phyloP scores from a whole-genome alignment of 2,113 vertebrate species.

The Formicarius rufipectus region DNA sequence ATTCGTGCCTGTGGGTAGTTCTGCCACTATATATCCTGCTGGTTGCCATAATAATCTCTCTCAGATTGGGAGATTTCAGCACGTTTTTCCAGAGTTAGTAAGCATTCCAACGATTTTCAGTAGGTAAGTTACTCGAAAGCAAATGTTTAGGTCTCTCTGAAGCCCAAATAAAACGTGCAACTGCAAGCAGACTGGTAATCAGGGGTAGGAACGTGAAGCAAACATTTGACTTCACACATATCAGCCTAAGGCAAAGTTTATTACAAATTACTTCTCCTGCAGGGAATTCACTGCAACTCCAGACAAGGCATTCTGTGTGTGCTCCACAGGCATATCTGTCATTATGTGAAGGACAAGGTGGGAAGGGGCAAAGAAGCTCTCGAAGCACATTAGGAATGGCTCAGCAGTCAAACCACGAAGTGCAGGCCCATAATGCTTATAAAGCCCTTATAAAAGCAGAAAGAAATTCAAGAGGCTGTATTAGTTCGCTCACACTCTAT shows the following conservation, averaged over 20 bases:
- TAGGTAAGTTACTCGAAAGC: not conserved
- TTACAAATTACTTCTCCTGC: not conserved
- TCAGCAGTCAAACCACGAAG: not conserved
- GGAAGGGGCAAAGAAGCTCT: not conserved
- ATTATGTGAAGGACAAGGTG: rapidly evolving
- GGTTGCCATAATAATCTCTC: not conserved
- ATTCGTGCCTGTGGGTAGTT: not conserved
- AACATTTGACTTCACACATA: not conserved
- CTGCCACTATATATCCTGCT: not conserved
- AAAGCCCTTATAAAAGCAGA: not conserved
- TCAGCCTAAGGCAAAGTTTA: not conserved
- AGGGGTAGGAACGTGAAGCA: not conserved
- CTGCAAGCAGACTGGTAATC: not conserved
- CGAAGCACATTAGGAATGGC: not conserved
- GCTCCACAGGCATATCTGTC: not conserved
- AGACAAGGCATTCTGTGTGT: not conserved
- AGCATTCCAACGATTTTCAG: not conserved
- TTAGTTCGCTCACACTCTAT: not conserved
- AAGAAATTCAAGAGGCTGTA: not conserved
- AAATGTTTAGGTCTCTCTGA: not conserved
- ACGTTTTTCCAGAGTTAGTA: not conserved
- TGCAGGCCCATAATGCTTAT: not conserved
- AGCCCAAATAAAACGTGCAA: rapidly evolving
- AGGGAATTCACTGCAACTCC: not conserved
- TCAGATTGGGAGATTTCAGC: not conserved